Percentiles rank a stretch among this genome's conserved stretches.
Conservation (phyloP, 2,888 invertebrate species). For the Rapana venosa region DNA sequence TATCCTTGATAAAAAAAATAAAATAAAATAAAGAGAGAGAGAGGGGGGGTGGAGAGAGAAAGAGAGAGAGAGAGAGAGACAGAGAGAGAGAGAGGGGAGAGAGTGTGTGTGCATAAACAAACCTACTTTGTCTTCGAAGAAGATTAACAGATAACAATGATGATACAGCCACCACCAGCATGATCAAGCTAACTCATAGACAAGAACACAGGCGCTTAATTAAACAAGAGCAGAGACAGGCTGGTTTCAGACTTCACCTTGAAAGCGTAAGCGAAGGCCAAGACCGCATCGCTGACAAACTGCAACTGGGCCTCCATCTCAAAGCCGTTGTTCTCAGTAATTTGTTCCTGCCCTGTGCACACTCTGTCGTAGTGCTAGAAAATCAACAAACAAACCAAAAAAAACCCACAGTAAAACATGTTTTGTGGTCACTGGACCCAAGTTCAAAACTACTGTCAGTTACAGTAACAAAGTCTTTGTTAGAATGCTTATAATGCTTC, state of each 20-base stretch:
- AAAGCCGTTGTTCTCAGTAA: conserved; percentile 86
- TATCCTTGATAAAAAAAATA: too few species aligned
- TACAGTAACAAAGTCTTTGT: too few species aligned
- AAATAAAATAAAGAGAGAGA: too few species aligned
- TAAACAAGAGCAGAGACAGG: background rate
- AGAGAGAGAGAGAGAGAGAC: background rate
- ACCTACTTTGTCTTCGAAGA: background rate
- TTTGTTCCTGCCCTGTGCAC: conserved; percentile 89
- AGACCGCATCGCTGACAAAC: conserved; percentile 96
- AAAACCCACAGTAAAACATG: background rate
- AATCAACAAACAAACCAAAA: too few species aligned
- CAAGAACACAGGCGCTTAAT: background rate
- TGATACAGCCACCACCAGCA: too few species aligned
- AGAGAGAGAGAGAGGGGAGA: background rate
- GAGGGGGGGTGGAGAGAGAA: background rate
- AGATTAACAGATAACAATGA: background rate
- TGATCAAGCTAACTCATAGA: background rate
- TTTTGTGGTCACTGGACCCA: background rate
- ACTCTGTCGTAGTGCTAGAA: conserved; percentile 59
- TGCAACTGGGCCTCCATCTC: conserved; percentile 91
- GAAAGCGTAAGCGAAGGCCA: conserved; percentile 94
- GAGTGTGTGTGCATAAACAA: background rate
- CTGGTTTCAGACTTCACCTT: conserved; percentile 63
- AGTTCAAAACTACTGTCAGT: background rate
- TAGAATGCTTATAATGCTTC: too few species aligned